phyloP scores from a whole-genome alignment of 1,140 invertebrate genomes.

The Megalopta genalis region DNA sequence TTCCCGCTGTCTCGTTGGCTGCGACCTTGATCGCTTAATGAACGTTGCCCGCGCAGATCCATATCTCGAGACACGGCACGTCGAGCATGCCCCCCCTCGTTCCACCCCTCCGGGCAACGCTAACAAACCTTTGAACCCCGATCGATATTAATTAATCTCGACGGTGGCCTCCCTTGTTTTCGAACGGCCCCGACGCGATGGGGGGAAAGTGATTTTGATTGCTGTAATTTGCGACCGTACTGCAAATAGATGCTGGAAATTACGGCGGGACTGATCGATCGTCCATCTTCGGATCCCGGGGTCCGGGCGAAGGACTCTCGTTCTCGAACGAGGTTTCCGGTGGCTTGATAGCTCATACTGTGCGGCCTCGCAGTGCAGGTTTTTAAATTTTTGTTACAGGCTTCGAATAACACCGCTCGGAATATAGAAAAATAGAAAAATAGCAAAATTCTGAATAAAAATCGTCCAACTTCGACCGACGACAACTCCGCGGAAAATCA shows the following conservation, averaged over 20 bases:
- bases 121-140: conserved; percentile 25
- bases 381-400: no score
- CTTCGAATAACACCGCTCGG: no score
- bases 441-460: no score
- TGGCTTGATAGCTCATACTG: no score
- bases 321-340: no score
- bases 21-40: conserved; percentile 46
- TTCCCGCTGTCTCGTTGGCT: not conserved
- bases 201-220: conserved; percentile 21
- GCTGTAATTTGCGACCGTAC: not conserved
- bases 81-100: not conserved
- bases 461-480: no score
- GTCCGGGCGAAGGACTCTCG: not conserved
- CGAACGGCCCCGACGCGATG: not conserved
- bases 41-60: conserved; percentile 28
- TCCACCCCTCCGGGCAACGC: not conserved
- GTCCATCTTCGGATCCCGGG: not conserved
- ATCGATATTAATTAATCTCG: conserved; percentile 37
- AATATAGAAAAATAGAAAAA: no score
- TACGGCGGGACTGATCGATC: not conserved
- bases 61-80: conserved; percentile 24
- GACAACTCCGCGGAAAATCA: no score
- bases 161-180: not conserved
- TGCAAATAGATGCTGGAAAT: conserved; percentile 35
- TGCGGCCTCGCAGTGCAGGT: no score